Evolutionary conservation across 2,797 vertebrate genomes (phyloP).

Genomic region (Babyrousa celebensis): DNA sequence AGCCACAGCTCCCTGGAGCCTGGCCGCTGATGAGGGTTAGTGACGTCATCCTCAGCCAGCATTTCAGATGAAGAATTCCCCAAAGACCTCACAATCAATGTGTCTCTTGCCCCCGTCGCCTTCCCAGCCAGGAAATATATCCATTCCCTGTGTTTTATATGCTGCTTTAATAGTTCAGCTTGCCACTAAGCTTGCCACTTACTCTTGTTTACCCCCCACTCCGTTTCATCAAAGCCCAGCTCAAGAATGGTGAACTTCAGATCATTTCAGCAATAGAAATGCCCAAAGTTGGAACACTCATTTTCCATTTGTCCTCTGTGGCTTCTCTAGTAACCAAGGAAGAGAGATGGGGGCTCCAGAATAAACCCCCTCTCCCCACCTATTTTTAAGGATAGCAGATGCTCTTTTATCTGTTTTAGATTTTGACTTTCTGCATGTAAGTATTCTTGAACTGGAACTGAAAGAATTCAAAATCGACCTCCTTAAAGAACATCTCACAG

Average conservation of each 20-base stretch:
- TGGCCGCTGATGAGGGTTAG: neutral
- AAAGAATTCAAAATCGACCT: constrained; percentile 39
- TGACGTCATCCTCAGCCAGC: constrained; percentile 32
- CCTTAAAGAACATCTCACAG: neutral
- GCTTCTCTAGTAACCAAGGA: neutral
- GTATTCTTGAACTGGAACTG: constrained; percentile 48
- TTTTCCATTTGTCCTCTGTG: constrained; percentile 15
- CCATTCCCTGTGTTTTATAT: neutral
- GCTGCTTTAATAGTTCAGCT: constrained; percentile 42
- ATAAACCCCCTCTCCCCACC: neutral
- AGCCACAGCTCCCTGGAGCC: constrained; percentile 72
- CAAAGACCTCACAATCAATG: constrained; percentile 44
- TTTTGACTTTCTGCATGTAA: constrained; percentile 60
- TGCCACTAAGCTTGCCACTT: constrained; percentile 29
- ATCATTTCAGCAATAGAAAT: neutral
- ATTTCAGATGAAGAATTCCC: constrained; percentile 51
- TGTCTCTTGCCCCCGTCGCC: neutral
- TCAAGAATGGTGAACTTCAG: neutral
- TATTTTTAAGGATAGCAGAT: constrained; percentile 33
- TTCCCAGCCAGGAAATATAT: constrained; percentile 59
- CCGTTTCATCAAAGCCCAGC: neutral
- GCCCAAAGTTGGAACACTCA: neutral
- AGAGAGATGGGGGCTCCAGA: neutral
- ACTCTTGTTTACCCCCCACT: neutral
- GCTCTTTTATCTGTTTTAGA: constrained; percentile 51